Percentiles rank a stretch among this genome's conserved stretches.
These are phyloP conservation scores for Drosophila anomalata DNA, from an alignment of 2,888 invertebrate genomes.

Conservation along the genomic window DNA sequence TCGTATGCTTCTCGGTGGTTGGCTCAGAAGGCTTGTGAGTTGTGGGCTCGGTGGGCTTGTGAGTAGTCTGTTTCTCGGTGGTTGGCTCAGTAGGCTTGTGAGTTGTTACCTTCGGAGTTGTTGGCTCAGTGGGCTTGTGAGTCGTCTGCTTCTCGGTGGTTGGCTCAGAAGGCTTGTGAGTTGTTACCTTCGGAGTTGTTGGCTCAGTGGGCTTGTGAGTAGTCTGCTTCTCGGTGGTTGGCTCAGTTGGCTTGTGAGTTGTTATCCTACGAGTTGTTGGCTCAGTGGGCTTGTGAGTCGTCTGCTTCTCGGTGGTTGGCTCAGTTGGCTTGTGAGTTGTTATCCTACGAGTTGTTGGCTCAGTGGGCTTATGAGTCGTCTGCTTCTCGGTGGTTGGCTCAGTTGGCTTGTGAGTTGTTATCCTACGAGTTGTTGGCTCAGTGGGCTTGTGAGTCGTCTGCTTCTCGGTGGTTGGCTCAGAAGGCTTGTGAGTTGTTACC, in stretches of 20 bases:
- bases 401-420: not conserved
- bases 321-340: not conserved
- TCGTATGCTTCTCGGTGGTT: not conserved
- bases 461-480: not conserved
- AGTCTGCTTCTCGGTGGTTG: not conserved
- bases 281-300: not conserved
- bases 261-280: slow-evolving; percentile 7
- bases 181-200: not conserved
- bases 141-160: not conserved
- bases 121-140: no score
- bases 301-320: slow-evolving; percentile 1
- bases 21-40: not conserved
- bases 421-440: not conserved
- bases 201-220: not conserved
- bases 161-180: no score
- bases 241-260: not conserved
- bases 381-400: not conserved
- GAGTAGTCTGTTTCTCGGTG: no score
- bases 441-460: not conserved
- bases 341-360: not conserved
- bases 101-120: no score
- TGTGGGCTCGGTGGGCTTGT: no score
- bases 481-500: not conserved
- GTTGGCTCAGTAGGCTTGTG: no score
- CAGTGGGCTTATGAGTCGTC: slow-evolving; percentile 1